A percentile compares a stretch with the other conserved stretches of the same genome.
Conservation (phyloP, 30 jellyfish, hydroid and myxozoan genomes). For the Cassiopea xamachana region DNA sequence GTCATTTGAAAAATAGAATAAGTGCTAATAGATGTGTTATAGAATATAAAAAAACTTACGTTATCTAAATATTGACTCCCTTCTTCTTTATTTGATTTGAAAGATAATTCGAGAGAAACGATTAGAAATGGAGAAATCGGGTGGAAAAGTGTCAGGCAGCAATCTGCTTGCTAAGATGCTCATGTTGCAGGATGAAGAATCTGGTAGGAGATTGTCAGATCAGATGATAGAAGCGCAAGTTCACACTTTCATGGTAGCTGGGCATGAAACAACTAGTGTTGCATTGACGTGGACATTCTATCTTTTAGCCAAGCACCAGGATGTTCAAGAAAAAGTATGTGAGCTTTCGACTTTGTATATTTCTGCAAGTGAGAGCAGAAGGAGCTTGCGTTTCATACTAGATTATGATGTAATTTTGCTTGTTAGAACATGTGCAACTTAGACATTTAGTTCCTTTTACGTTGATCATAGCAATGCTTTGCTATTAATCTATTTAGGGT, state of each 20-base stretch:
- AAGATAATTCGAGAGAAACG: conserved; percentile 48
- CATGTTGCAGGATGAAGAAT: conserved; percentile 53
- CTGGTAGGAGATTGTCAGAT: conserved; percentile 48
- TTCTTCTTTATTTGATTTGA: no score
- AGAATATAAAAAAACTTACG: no score
- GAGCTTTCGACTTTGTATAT: neutral
- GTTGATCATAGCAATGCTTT: no score
- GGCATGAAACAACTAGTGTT: conserved; percentile 82
- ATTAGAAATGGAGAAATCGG: neutral
- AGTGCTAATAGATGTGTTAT: no score
- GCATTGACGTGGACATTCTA: conserved; percentile 79
- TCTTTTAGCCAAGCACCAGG: conserved; percentile 76
- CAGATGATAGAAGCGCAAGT: conserved; percentile 52
- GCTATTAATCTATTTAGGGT: no score
- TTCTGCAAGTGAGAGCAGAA: no score
- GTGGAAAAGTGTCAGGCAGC: neutral
- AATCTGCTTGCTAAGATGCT: conserved; percentile 69
- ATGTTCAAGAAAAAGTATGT: conserved; percentile 58
- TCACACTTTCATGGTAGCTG: conserved; percentile 80
- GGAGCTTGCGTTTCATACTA: no score
- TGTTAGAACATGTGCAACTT: no score
- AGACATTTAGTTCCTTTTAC: no score
- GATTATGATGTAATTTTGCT: no score
- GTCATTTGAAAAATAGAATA: no score
- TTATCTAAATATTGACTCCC: no score